phyloP scores from a whole-genome alignment of 2,888 invertebrate species.

The Agrochola circellaris region DNA sequence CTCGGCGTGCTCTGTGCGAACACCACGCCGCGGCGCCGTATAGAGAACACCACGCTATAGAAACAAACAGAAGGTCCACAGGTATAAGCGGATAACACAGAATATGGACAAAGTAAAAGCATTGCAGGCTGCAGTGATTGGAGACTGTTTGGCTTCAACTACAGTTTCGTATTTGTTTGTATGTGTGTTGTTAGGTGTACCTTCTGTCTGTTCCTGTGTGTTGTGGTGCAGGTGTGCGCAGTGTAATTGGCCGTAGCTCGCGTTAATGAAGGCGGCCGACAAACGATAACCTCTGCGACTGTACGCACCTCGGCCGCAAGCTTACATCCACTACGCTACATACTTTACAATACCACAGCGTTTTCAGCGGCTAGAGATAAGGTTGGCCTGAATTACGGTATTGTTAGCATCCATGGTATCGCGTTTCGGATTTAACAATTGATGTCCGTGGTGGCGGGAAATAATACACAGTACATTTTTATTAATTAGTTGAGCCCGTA shows the following conservation, averaged over 20 bases:
- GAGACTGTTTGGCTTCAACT: not conserved
- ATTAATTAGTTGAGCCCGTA: not conserved
- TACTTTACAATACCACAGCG: slow-evolving; percentile 9
- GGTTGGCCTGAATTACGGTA: slow-evolving; percentile 7
- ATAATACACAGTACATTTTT: not conserved
- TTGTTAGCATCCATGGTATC: not conserved
- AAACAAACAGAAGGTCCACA: slow-evolving; percentile 10
- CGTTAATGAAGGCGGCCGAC: slow-evolving; percentile 48
- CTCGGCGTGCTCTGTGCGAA: not conserved
- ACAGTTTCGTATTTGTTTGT: not conserved
- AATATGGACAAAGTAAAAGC: not conserved
- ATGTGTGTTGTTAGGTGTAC: not conserved
- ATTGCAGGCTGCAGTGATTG: not conserved
- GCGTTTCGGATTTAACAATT: slow-evolving; percentile 6
- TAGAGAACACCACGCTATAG: not conserved
- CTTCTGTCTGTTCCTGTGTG: not conserved
- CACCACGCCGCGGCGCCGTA: not conserved
- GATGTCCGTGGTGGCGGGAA: no score
- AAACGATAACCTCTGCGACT: slow-evolving; percentile 42
- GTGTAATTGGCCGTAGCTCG: slow-evolving; percentile 32
- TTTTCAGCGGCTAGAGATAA: slow-evolving; percentile 25
- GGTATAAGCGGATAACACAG: not conserved
- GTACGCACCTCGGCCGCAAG: slow-evolving; percentile 16
- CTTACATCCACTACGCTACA: not conserved
- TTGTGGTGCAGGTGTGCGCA: slow-evolving; percentile 35